Evolutionary conservation across 2,113 vertebrate species (phyloP).

Genomic region (Pelecanus crispus): DNA sequence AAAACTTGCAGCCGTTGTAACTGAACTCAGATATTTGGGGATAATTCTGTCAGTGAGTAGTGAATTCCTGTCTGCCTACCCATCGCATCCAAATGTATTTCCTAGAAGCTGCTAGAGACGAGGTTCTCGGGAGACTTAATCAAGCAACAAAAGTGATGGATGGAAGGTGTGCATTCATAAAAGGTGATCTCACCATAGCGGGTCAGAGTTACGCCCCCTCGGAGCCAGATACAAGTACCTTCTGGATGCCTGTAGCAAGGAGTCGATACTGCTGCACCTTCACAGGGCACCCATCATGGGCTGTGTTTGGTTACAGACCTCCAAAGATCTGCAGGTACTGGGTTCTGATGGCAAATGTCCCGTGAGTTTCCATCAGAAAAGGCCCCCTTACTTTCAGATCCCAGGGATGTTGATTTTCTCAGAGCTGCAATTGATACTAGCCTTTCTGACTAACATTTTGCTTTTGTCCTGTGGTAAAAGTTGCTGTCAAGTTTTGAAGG

Average conservation of each 20-base stretch:
- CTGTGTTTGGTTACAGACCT: background rate
- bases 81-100: background rate
- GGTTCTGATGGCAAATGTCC: background rate
- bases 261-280: background rate
- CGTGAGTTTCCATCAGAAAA: background rate
- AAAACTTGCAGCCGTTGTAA: background rate
- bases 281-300: fast-evolving
- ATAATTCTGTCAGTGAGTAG: background rate
- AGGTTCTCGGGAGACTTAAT: background rate
- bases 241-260: background rate
- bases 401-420: background rate
- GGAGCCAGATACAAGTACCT: background rate
- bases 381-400: background rate
- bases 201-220: background rate
- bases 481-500: background rate
- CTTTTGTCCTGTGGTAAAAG: background rate
- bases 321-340: background rate
- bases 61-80: background rate
- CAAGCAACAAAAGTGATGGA: background rate
- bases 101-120: background rate
- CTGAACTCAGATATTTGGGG: background rate
- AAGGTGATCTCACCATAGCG: background rate
- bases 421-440: background rate
- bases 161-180: background rate
- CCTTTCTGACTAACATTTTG: background rate